Evolutionary conservation across 2,113 vertebrate species (phyloP).

Genomic region (Eira barbara): DNA sequence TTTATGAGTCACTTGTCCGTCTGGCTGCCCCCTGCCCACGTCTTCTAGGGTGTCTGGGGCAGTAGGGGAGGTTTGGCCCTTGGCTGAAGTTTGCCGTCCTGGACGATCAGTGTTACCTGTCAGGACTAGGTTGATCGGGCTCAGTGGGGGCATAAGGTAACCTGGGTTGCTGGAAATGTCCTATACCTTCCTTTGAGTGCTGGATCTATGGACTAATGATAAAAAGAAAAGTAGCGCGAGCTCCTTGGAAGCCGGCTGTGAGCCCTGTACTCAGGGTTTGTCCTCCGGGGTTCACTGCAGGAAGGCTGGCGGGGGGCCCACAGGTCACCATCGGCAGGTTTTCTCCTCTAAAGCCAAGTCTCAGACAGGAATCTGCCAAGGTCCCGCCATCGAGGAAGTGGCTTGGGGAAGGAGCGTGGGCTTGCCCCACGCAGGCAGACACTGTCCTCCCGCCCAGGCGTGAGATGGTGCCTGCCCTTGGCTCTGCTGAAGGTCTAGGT

Average conservation of each 20-base stretch:
- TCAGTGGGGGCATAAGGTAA: no score
- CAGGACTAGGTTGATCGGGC: background rate
- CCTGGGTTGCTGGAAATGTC: background rate
- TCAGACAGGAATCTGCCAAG: background rate
- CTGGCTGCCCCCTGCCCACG: fast-evolving
- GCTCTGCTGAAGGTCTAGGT: background rate
- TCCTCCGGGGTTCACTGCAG: background rate
- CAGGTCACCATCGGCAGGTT: no score
- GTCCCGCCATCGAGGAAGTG: no score
- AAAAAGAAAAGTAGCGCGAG: background rate
- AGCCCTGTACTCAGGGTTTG: background rate
- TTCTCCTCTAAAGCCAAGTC: background rate
- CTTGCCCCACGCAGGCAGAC: background rate
- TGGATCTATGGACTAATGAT: background rate
- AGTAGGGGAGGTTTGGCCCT: background rate
- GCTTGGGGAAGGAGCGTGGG: no score
- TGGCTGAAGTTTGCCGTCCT: background rate
- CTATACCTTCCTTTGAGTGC: background rate
- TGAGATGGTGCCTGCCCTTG: no score
- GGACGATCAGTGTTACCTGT: no score
- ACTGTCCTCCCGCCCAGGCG: background rate
- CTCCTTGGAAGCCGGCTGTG: background rate
- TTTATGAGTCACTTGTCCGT: background rate
- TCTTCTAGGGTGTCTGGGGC: background rate
- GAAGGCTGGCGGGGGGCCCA: background rate